Conservation (phyloP, 1,140 invertebrate genomes). For the Carcinoscorpius rotundicauda region DNA sequence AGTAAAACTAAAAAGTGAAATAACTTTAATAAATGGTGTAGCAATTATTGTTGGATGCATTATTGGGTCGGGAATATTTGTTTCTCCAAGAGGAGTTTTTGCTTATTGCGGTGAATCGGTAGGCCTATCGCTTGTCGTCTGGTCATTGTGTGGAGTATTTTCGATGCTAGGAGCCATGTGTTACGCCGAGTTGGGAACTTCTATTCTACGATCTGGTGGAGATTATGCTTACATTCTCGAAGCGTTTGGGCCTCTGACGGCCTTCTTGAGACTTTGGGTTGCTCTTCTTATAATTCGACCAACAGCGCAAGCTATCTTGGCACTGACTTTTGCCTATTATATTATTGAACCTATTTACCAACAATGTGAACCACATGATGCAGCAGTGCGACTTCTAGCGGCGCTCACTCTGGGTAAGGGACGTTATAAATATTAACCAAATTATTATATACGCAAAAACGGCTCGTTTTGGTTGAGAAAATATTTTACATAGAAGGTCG, state of each 20-base stretch:
- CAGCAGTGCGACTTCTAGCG: constrained; percentile 26
- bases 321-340: constrained; percentile 90
- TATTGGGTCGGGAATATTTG: constrained; percentile 85
- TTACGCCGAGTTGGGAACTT: constrained; percentile 90
- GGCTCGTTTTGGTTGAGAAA: no score
- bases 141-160: constrained; percentile 76
- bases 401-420: constrained; percentile 26
- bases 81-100: constrained; percentile 91
- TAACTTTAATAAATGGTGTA: constrained; percentile 76
- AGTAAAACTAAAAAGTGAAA: constrained; percentile 56
- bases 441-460: no score
- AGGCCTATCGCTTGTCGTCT: constrained; percentile 79
- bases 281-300: constrained; percentile 77
- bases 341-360: constrained; percentile 82
- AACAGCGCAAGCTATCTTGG: constrained; percentile 91
- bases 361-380: constrained; percentile 28
- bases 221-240: constrained; percentile 94
- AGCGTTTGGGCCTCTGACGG: constrained; percentile 76
- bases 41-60: constrained; percentile 88
- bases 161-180: constrained; percentile 86
- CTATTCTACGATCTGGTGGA: constrained; percentile 72
- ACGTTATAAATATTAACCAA: no score
- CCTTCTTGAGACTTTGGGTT: constrained; percentile 93
- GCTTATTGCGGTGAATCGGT: constrained; percentile 63
- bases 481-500: no score